These are phyloP conservation scores for Hydrophis major DNA, from an alignment of 2,797 vertebrate genomes.

Conservation along the genomic window DNA sequence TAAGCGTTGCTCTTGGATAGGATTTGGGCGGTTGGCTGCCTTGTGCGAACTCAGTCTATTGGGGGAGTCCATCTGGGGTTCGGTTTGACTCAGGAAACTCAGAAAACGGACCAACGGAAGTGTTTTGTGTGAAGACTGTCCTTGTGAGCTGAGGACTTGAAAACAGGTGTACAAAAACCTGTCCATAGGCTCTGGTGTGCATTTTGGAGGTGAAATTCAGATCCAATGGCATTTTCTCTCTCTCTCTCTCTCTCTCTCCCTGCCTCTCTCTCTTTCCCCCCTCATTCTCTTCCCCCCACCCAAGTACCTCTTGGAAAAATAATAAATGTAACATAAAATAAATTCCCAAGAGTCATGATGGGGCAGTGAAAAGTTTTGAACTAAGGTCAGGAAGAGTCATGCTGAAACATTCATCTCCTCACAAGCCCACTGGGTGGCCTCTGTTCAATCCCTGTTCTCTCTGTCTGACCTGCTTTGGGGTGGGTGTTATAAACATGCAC, in stretches of 20 bases:
- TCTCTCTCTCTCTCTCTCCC: no score
- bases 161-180: no score
- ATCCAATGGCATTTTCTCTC: not conserved
- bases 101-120: not conserved
- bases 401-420: not conserved
- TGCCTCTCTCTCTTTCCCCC: rapidly evolving
- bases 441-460: not conserved
- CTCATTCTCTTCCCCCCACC: no score
- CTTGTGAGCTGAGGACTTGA: not conserved
- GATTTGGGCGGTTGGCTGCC: not conserved
- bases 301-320: not conserved
- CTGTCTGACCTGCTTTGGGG: not conserved
- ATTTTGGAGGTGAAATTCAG: not conserved
- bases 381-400: not conserved
- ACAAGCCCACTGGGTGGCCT: not conserved
- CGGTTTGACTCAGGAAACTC: not conserved
- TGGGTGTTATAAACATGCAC: not conserved
- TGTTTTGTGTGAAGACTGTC: not conserved
- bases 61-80: not conserved
- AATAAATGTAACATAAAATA: not conserved
- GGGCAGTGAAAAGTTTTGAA: not conserved
- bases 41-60: not conserved
- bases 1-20: not conserved
- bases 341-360: not conserved
- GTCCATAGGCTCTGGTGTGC: not conserved